A percentile compares a stretch with the other conserved stretches of the same genome.
phyloP scores from a whole-genome alignment of 2,888 invertebrate genomes.

The Dasypolia templi region DNA sequence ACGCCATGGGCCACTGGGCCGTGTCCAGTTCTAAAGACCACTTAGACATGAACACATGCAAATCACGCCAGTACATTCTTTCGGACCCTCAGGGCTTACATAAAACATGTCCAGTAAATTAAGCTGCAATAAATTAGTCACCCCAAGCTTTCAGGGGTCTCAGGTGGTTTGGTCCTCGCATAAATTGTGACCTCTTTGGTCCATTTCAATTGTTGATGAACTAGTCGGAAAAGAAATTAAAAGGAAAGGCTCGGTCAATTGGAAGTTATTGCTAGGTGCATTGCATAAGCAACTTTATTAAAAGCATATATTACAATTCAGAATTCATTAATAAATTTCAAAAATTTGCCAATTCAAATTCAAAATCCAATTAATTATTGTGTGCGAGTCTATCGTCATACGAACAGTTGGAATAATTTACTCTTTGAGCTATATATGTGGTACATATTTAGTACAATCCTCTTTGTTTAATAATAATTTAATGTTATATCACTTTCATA shows the following conservation, averaged over 20 bases:
- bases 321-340: slow-evolving; percentile 5
- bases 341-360: slow-evolving; percentile 8
- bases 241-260: slow-evolving; percentile 34
- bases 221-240: slow-evolving; percentile 61
- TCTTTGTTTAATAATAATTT: slow-evolving; percentile 21
- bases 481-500: slow-evolving; percentile 19
- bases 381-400: neutral
- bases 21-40: slow-evolving; percentile 69
- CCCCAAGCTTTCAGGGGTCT: slow-evolving; percentile 73
- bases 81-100: slow-evolving; percentile 72
- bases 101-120: slow-evolving; percentile 82
- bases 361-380: slow-evolving; percentile 5
- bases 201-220: slow-evolving; percentile 81
- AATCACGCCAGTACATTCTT: slow-evolving; percentile 86
- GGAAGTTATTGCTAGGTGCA: slow-evolving; percentile 13
- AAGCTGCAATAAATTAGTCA: slow-evolving; percentile 83
- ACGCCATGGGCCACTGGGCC: slow-evolving; percentile 61
- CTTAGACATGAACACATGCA: slow-evolving; percentile 82
- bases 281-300: slow-evolving; percentile 9
- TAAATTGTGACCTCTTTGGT: slow-evolving; percentile 77
- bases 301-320: neutral
- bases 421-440: slow-evolving; percentile 26
- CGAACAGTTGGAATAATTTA: slow-evolving; percentile 26
- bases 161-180: slow-evolving; percentile 77
- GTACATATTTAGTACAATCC: slow-evolving; percentile 21